Conservation (phyloP, 2,888 invertebrate genomes). For the Omphaloscelis lunosa region DNA sequence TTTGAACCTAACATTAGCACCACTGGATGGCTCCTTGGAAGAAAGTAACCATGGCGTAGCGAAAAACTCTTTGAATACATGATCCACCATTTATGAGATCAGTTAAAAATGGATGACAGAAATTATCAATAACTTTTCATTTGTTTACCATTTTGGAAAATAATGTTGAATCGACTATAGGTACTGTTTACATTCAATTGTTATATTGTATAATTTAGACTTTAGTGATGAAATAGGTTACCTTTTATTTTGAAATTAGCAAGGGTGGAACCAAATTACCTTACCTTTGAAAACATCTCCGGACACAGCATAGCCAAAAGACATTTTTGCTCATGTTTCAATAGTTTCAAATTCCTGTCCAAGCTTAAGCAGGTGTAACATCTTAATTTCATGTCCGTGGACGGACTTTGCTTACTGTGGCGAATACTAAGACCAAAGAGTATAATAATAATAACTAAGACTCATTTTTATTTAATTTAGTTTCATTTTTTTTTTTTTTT, state of each 20-base stretch:
- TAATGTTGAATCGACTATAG: background rate
- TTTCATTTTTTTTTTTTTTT: too few relatives aligned
- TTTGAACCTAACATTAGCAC: background rate
- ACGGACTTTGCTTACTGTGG: background rate
- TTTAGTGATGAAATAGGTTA: background rate
- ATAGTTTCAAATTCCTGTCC: slow-evolving; percentile 20
- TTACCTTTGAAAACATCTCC: slow-evolving; percentile 17
- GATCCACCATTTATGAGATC: background rate
- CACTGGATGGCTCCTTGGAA: background rate
- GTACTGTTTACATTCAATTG: slow-evolving; percentile 3
- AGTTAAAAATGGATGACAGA: background rate
- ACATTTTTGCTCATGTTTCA: slow-evolving; percentile 13
- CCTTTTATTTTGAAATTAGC: background rate
- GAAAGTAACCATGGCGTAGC: background rate
- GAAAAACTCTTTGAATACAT: background rate
- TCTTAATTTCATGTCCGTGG: slow-evolving; percentile 18
- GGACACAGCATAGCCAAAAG: slow-evolving; percentile 29
- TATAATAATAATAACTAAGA: too few relatives aligned
- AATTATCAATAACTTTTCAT: background rate
- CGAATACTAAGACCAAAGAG: too few relatives aligned
- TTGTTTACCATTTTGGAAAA: slow-evolving; percentile 29
- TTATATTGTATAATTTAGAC: background rate
- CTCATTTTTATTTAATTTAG: slow-evolving; percentile 23
- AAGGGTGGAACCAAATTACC: slow-evolving; percentile 21
- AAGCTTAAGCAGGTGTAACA: slow-evolving; percentile 32